Percentiles rank a stretch among this genome's conserved stretches.
These are phyloP conservation scores for Tachina lurida DNA, from an alignment of 2,888 invertebrate genomes.

Conservation along the genomic window DNA sequence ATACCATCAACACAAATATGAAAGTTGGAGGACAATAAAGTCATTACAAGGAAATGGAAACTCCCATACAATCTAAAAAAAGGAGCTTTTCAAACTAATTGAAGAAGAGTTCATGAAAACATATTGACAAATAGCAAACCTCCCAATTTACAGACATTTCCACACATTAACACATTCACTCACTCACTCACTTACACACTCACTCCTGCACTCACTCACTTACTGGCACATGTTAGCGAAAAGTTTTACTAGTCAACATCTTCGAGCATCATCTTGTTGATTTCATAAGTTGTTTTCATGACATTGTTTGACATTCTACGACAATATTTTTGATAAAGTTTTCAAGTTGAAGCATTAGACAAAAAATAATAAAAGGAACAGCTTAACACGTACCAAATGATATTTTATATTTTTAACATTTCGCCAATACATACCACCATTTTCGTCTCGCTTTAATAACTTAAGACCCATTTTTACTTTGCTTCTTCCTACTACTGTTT, in stretches of 20 bases:
- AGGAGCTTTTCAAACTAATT: slow-evolving; percentile 59
- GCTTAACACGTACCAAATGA: background rate
- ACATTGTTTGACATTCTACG: slow-evolving; percentile 64
- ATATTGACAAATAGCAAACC: slow-evolving; percentile 60
- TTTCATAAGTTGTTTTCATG: slow-evolving; percentile 53
- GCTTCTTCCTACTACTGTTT: background rate
- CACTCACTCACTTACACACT: background rate
- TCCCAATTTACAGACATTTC: slow-evolving; percentile 25
- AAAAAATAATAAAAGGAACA: slow-evolving; percentile 13
- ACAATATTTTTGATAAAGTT: slow-evolving; percentile 59
- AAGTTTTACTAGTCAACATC: slow-evolving; percentile 26
- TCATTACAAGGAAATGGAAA: slow-evolving; percentile 12
- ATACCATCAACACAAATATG: slow-evolving; percentile 14
- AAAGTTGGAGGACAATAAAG: slow-evolving; percentile 36
- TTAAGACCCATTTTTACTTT: slow-evolving; percentile 35
- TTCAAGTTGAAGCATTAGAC: slow-evolving; percentile 13
- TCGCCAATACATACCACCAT: slow-evolving; percentile 1
- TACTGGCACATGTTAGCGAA: background rate
- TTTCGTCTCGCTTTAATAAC: slow-evolving; percentile 60
- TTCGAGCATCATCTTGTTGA: background rate
- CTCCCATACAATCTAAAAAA: slow-evolving; percentile 23
- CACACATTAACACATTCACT: slow-evolving; percentile 5
- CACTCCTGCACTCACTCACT: background rate
- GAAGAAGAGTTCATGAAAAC: slow-evolving; percentile 64
- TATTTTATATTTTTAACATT: background rate